Percentiles rank a stretch among this genome's conserved stretches.
Conservation (phyloP, 1,140 invertebrate genomes). For the Drosophila funebris region DNA sequence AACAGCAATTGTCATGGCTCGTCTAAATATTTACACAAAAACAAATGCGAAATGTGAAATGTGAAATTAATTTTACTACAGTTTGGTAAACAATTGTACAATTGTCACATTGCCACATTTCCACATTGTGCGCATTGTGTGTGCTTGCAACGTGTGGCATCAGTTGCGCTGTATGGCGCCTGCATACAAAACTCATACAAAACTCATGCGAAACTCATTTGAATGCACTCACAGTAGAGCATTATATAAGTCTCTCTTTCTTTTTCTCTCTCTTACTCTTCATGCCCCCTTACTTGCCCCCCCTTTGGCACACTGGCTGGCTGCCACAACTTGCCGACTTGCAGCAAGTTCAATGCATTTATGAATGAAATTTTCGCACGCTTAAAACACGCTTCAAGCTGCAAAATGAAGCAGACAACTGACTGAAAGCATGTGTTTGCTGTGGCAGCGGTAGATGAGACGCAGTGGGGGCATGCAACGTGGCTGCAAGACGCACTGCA, state of each 20-base stretch:
- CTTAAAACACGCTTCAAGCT: constrained; percentile 46
- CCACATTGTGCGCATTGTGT: background rate
- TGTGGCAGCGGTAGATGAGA: background rate
- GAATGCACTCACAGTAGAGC: constrained; percentile 14
- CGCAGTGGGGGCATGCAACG: constrained; percentile 17
- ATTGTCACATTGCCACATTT: background rate
- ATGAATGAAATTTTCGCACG: constrained; percentile 75
- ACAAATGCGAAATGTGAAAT: constrained; percentile 57
- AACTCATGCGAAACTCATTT: constrained; percentile 47
- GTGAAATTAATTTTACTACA: constrained; percentile 76
- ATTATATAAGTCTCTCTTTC: constrained; percentile 22
- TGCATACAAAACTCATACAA: background rate
- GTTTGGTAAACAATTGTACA: constrained; percentile 31
- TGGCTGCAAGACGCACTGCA: constrained; percentile 41
- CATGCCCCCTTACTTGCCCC: background rate
- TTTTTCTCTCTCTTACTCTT: background rate
- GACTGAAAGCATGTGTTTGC: background rate
- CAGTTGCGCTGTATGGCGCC: constrained; percentile 46
- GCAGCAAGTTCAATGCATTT: constrained; percentile 43
- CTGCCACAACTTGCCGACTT: background rate
- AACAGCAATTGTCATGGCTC: constrained; percentile 57
- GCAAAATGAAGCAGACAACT: background rate
- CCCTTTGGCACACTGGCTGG: background rate
- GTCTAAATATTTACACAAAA: constrained; percentile 69
- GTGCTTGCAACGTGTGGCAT: constrained; percentile 24